phyloP scores from a whole-genome alignment of 92 coral and sea anemone species.

The Palythoa grandiflora region DNA sequence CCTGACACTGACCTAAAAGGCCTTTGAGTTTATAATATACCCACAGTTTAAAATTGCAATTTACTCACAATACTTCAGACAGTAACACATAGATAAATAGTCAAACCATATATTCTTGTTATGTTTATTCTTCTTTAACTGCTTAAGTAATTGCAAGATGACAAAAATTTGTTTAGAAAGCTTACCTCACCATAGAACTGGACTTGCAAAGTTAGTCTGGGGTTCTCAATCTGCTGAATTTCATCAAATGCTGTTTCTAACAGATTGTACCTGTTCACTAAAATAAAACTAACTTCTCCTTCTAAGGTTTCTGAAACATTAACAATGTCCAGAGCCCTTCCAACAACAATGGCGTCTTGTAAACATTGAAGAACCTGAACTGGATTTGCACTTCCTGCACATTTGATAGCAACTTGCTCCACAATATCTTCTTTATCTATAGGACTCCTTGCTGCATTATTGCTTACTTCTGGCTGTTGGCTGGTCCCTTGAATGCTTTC shows the following conservation, averaged over 20 bases:
- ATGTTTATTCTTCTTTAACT: not conserved
- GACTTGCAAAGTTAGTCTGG: conserved; percentile 42
- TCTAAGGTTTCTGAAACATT: conserved; percentile 29
- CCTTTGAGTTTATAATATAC: not conserved
- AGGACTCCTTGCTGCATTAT: not conserved
- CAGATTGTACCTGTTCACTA: conserved; percentile 52
- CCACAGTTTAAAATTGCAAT: not conserved
- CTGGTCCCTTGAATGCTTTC: not conserved
- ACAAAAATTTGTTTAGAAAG: not conserved
- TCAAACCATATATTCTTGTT: not conserved
- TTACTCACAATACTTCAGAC: not conserved
- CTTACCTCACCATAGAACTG: conserved; percentile 62
- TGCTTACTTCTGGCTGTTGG: conserved; percentile 13
- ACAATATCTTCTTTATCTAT: conserved; percentile 34
- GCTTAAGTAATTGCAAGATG: not conserved
- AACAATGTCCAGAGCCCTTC: conserved; percentile 48
- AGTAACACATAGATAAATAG: not conserved
- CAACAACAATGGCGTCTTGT: conserved; percentile 35
- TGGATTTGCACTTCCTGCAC: conserved; percentile 40
- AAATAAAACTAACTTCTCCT: conserved; percentile 47
- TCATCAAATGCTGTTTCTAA: conserved; percentile 58
- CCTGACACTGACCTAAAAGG: not conserved
- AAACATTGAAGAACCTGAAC: conserved; percentile 50
- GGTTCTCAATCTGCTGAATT: conserved; percentile 27
- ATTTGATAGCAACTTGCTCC: conserved; percentile 24